Conservation (phyloP, 2,113 vertebrate genomes). For the Lepisosteus oculatus region DNA sequence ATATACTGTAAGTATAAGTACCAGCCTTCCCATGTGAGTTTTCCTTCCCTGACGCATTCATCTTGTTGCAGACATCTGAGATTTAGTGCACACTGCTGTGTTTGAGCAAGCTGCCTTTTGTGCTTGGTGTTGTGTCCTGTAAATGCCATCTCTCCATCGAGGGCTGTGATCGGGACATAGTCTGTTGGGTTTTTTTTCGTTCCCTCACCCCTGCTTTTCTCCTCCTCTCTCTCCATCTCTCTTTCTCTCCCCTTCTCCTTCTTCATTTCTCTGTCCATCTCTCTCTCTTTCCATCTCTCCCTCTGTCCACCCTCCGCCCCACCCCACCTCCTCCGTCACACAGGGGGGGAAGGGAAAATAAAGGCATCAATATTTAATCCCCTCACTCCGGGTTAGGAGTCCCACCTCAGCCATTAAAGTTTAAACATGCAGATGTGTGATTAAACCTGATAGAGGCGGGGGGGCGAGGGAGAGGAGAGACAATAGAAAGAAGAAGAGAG, state of each 20-base stretch:
- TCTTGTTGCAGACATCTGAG: too few species aligned
- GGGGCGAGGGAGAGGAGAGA: conserved; percentile 13
- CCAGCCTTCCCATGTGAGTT: too few species aligned
- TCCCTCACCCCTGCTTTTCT: too few species aligned
- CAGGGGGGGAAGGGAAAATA: conserved; percentile 46
- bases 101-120: too few species aligned
- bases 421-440: conserved; percentile 59
- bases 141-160: too few species aligned
- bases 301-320: neutral
- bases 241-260: neutral
- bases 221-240: conserved; percentile 38
- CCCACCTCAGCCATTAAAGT: conserved; percentile 55
- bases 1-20: too few species aligned
- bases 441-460: conserved; percentile 53
- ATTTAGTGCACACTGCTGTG: too few species aligned
- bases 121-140: too few species aligned
- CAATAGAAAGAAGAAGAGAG: too few species aligned
- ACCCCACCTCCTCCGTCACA: conserved; percentile 8
- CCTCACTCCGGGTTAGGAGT: conserved; percentile 20
- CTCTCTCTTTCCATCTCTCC: conserved; percentile 23
- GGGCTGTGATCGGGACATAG: too few species aligned
- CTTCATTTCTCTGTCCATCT: conserved; percentile 25
- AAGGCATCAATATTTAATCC: conserved; percentile 61
- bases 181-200: too few species aligned
- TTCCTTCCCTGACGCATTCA: too few species aligned